Percentiles rank a stretch among this genome's conserved stretches.
Conservation (phyloP, 2,888 invertebrate species). For the Gastracanthus pulcherrimus region DNA sequence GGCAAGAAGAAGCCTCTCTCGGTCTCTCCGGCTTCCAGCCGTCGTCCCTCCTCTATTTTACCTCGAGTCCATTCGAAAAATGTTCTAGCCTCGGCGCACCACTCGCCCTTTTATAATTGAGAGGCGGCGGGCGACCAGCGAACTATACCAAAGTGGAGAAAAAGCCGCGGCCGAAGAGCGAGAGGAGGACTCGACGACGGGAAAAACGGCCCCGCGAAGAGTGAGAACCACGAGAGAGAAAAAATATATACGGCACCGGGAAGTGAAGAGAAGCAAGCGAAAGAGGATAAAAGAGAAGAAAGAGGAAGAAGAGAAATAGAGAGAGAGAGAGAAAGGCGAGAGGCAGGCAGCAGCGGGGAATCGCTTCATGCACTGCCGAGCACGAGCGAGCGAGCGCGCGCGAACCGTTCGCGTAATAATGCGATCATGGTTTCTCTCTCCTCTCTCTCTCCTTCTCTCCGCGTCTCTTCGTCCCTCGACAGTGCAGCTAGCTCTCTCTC, state of each 20-base stretch:
- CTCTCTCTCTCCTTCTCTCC: conserved; percentile 51
- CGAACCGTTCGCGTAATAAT: conserved; percentile 67
- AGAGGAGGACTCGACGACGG: no score
- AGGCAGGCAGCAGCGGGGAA: conserved; percentile 12
- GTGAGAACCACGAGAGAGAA: no score
- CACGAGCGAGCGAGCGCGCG: conserved; percentile 63
- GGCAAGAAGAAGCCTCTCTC: not conserved
- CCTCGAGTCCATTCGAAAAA: not conserved
- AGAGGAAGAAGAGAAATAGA: conserved; percentile 7
- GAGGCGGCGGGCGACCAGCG: not conserved
- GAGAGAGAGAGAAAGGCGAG: not conserved
- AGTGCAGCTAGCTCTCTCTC: conserved; percentile 20
- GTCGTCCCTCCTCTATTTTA: not conserved
- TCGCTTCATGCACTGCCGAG: conserved; percentile 71
- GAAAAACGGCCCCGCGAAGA: conserved; percentile 26
- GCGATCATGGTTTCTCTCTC: conserved; percentile 62
- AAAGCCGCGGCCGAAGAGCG: not conserved
- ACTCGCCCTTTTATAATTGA: conserved; percentile 31
- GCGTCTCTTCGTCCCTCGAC: conserved; percentile 11
- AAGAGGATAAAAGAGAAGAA: conserved; percentile 18
- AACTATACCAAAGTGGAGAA: not conserved
- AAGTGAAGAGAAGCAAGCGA: conserved; percentile 1
- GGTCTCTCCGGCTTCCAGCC: not conserved
- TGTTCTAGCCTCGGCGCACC: not conserved
- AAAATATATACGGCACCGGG: no score